Conservation (phyloP, 2,888 invertebrate species). For the Phortica okadai region DNA sequence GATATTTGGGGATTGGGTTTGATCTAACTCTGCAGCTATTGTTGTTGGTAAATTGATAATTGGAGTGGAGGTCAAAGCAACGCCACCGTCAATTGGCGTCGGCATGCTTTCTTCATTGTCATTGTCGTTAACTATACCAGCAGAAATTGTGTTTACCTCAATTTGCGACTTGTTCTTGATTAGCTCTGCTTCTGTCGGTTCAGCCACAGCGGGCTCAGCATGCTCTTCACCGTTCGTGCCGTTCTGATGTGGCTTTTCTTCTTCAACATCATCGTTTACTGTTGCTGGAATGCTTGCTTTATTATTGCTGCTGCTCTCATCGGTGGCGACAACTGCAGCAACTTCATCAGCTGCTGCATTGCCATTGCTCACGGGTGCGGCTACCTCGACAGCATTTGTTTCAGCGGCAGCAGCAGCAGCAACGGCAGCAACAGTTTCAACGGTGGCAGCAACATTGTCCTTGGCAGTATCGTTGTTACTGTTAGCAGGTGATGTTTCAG, state of each 20-base stretch:
- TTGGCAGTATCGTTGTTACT: constrained; percentile 45
- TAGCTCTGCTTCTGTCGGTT: constrained; percentile 58
- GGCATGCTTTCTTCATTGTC: constrained; percentile 47
- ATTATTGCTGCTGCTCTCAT: constrained; percentile 67
- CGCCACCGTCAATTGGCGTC: neutral
- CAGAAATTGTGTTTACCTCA: constrained; percentile 66
- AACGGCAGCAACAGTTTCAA: constrained; percentile 50
- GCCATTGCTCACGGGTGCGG: constrained; percentile 61
- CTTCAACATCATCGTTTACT: constrained; percentile 55
- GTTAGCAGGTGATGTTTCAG: constrained; percentile 45
- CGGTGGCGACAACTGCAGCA: constrained; percentile 41
- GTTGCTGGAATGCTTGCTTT: constrained; percentile 47
- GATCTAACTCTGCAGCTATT: constrained; percentile 67
- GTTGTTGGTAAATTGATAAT: constrained; percentile 49
- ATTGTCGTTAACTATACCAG: constrained; percentile 46
- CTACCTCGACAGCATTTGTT: constrained; percentile 29
- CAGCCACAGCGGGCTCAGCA: neutral
- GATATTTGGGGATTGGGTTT: constrained; percentile 61
- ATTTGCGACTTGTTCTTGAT: constrained; percentile 70
- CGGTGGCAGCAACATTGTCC: constrained; percentile 46
- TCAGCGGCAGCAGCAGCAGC: constrained; percentile 35
- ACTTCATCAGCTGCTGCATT: constrained; percentile 46
- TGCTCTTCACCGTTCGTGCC: constrained; percentile 61
- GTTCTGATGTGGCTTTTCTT: constrained; percentile 65
- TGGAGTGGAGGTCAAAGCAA: constrained; percentile 52